phyloP scores from a whole-genome alignment of 2,888 invertebrate genomes.

The Deroplatys truncata region DNA sequence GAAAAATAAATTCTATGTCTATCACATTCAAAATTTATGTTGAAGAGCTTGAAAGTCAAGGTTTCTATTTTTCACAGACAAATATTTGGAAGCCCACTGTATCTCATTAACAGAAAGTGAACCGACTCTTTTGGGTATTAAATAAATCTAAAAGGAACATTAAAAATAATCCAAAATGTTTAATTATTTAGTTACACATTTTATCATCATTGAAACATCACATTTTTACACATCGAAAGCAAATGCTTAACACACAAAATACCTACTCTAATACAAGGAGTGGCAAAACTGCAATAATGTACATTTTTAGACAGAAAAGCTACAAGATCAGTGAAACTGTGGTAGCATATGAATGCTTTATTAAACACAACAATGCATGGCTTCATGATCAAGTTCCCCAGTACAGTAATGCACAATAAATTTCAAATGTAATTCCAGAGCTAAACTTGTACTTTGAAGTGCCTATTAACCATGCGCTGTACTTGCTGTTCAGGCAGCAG shows the following conservation, averaged over 20 bases:
- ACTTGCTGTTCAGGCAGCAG: too few species aligned
- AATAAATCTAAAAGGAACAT: neutral
- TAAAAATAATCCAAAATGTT: neutral
- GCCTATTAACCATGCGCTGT: too few species aligned
- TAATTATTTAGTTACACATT: neutral
- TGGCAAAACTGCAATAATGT: neutral
- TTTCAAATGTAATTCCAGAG: too few species aligned
- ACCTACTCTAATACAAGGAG: neutral
- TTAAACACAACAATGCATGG: too few species aligned
- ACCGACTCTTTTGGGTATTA: neutral
- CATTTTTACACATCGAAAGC: neutral
- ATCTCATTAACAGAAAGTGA: neutral
- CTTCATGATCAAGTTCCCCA: too few species aligned
- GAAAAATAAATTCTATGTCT: neutral
- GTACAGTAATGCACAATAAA: too few species aligned
- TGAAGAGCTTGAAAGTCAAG: neutral
- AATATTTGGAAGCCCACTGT: slow-evolving; percentile 23
- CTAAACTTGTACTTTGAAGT: too few species aligned
- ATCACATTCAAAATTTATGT: neutral
- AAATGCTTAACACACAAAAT: neutral
- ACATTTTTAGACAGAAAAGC: neutral
- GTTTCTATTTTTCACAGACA: slow-evolving; percentile 15
- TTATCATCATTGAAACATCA: neutral
- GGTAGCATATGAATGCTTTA: neutral
- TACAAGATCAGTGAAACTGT: neutral